These are phyloP conservation scores for Chaetorhynchus papuensis DNA, from an alignment of 2,113 vertebrate genomes.

Conservation along the genomic window DNA sequence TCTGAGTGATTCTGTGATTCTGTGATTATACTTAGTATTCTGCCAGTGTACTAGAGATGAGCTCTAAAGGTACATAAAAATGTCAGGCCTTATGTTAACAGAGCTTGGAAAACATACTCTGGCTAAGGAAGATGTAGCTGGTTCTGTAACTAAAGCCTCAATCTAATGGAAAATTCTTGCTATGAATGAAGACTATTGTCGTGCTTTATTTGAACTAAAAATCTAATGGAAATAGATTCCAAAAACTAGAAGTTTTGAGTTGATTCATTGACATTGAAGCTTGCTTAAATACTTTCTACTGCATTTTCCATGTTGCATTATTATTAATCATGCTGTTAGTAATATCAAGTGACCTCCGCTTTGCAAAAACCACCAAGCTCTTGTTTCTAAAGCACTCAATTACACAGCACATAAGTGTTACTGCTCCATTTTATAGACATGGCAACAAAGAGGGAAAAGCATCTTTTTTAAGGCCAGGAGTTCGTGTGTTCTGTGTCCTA, in stretches of 20 bases:
- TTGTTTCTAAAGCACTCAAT: background rate
- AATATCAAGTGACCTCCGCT: background rate
- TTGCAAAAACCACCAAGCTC: background rate
- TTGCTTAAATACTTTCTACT: background rate
- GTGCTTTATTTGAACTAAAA: background rate
- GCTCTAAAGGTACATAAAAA: conserved; percentile 2
- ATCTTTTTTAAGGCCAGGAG: background rate
- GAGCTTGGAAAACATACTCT: background rate
- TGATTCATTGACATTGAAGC: background rate
- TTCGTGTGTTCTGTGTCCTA: background rate
- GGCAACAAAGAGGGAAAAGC: background rate
- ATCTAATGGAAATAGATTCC: background rate
- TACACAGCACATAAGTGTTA: background rate
- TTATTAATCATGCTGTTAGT: background rate
- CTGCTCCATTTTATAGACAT: background rate
- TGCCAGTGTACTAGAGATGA: background rate
- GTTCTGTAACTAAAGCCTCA: background rate
- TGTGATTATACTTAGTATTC: background rate
- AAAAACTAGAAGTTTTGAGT: conserved; percentile 9
- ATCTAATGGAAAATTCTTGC: background rate
- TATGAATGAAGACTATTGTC: background rate
- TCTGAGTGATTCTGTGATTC: background rate
- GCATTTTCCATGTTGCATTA: background rate
- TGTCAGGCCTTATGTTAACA: background rate
- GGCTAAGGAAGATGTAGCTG: background rate